Base-by-base conservation (phyloP, 2,888 invertebrate genomes). In the Drosophila birchii region DNA sequence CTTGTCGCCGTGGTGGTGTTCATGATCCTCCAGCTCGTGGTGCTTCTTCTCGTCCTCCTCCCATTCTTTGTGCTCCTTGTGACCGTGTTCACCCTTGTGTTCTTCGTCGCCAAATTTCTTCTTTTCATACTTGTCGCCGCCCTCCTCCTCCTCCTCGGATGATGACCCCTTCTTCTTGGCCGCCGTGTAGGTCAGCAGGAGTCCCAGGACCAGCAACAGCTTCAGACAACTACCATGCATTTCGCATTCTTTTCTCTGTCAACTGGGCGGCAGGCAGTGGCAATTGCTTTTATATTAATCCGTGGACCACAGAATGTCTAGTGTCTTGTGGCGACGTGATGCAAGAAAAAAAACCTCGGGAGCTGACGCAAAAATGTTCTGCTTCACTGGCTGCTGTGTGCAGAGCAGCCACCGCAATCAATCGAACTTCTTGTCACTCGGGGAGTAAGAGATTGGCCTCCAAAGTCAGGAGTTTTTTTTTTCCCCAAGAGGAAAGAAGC, bases 31-130 rank as follows among this genome's bases (percentile, higher is more conserved):
- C 88, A 96, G 96, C 34, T 95, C 96, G 88, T 96, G 95, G 64
- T 95, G 94, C 16, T 96, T 96, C 86, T 96, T 95, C 47, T 96
- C 96, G 7, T 95, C 96, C 89, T 96, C 95, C 78, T 96, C 95
- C 93, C 96, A 96, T 87, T 96, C 95, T 89, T 96, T 96, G 80
- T 95, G 94, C 29, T 94, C 94, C 88, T 96, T 95, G 92, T 96
- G 95, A 0, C 96, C 97, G 85, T 96, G 96, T 70, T 96, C 96
- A 0, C 95, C 96, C 88, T 97, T 96, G 75, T 95, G 95, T 0
- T 95, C 96, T 88, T 96, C 89, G 63, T 90, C 89, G 9, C 88
- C 86, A 38, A 89, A 86, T 49, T 93, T 89, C 51, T 93, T 90
- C 54, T 88, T 87, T 23, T 87, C 87, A 61, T 89, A 90, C 66